phyloP scores from a whole-genome alignment of 2,113 vertebrate species.

The Nibea albiflora region DNA sequence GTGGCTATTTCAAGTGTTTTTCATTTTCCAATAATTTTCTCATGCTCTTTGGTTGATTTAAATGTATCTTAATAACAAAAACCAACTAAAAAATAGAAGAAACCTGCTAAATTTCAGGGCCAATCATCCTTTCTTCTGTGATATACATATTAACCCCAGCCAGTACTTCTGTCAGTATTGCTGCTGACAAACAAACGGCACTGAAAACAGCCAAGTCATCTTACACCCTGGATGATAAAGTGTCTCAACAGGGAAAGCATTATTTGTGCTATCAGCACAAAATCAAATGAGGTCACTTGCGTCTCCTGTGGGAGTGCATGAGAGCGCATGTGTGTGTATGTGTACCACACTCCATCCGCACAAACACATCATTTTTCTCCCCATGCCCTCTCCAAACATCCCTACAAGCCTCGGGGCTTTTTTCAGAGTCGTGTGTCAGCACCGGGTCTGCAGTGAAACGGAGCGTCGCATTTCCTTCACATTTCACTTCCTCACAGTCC shows the following conservation, averaged over 20 bases:
- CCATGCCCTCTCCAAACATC: conserved; percentile 30
- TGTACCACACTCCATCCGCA: conserved; percentile 14
- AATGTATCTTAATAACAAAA: not conserved
- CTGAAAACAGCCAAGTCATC: not conserved
- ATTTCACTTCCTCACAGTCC: conserved; percentile 39
- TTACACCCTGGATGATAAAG: not conserved
- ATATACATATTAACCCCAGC: no score
- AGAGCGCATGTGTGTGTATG: conserved; percentile 1
- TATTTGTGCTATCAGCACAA: conserved; percentile 7
- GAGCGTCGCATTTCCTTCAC: conserved; percentile 42
- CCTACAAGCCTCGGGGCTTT: conserved; percentile 19
- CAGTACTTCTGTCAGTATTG: no score
- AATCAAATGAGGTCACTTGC: conserved; percentile 32
- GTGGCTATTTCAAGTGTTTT: not conserved
- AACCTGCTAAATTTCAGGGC: no score
- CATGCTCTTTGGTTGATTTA: not conserved
- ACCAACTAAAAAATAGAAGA: not conserved
- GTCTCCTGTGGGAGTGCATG: conserved; percentile 2
- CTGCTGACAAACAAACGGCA: no score
- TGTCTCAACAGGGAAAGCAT: not conserved
- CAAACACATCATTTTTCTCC: conserved; percentile 52
- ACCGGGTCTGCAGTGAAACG: conserved; percentile 38
- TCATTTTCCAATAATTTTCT: not conserved
- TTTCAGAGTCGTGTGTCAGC: conserved; percentile 61
- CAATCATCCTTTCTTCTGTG: no score